Percentiles rank a stretch among this genome's conserved stretches.
Evolutionary conservation across 2,113 vertebrate species (phyloP).

Genomic region (Ciconia boyciana): DNA sequence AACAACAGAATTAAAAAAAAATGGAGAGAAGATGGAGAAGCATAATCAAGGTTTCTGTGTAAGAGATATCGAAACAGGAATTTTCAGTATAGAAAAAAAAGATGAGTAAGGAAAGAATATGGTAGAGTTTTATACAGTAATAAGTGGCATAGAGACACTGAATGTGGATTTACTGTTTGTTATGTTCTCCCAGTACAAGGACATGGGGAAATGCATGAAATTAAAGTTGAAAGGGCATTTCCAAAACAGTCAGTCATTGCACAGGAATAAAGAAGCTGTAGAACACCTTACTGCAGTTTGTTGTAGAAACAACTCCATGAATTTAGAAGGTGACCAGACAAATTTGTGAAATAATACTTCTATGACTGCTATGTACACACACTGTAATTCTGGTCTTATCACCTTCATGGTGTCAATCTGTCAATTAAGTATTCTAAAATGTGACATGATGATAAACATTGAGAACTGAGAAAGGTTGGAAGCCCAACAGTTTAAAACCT

Average conservation of each 20-base stretch:
- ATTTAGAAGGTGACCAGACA: neutral
- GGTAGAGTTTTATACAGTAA: neutral
- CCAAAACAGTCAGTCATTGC: neutral
- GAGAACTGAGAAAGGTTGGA: neutral
- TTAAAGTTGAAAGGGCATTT: neutral
- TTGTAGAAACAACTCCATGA: neutral
- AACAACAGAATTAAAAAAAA: neutral
- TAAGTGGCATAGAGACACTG: neutral
- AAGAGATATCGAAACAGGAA: neutral
- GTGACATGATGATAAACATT: neutral
- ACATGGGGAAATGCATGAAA: neutral
- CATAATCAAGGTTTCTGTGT: neutral
- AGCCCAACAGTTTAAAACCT: neutral
- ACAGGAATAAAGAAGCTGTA: neutral
- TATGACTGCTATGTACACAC: neutral
- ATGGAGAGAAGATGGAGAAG: neutral
- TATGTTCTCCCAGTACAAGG: neutral
- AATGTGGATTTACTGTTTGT: neutral
- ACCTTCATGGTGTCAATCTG: neutral
- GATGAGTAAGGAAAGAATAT: neutral
- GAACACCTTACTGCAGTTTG: neutral
- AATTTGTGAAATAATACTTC: neutral
- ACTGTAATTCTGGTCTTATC: neutral
- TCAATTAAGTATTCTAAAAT: neutral
- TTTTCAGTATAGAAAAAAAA: neutral